Evolutionary conservation across 2,888 invertebrate genomes (phyloP), one percentile per base, ranked within the genome.

Genomic region (Melieria omissa): DNA sequence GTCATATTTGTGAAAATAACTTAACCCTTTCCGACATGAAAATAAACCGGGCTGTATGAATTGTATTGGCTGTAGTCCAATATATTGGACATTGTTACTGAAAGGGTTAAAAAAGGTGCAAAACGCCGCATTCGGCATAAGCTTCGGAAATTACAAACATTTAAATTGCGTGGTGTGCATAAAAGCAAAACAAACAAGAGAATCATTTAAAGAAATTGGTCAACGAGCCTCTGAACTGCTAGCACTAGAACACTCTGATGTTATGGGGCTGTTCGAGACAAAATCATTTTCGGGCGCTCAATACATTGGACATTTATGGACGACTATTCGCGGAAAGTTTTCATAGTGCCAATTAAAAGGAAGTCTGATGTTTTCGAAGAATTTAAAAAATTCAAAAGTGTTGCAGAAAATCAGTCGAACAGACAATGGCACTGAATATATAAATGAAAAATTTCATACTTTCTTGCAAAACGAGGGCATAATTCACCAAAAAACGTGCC

Each of bases 231-330:
- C 49, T 44, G 67, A 75, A 52, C 9, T 75, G 46, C 71, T 86
- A 45, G 81, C 84, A 46, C 14, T 83, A 41, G 70, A 86, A 5
- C 84, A 85, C 67, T 72, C 82, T 4, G 85, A 86, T 77, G 73
- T 86, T 4, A 83, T 84, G 75, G 85, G 85, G 14, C 84, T 84
- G 16, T 82, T 85, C 78, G 79, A 81, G 71, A 75, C 74, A 8
- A 67, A 71, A 46, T 86, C 86, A 0, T 68, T 79, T 10, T 82
- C 81, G 14, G 83, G 84, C 4, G 76, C 77, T 2, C 80, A 74
- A 68, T 86, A 84, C 72, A 82, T 85, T 57, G 61, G 14, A 83
- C 80, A 3, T 84, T 86, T 67, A 79, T 84, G 65, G 86, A 87
- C 78, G 84, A 85, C 73, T 77, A 61, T 42, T 73, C 73, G 5